Conservation (phyloP, 2,888 invertebrate genomes). For the Chironomus riparius region DNA sequence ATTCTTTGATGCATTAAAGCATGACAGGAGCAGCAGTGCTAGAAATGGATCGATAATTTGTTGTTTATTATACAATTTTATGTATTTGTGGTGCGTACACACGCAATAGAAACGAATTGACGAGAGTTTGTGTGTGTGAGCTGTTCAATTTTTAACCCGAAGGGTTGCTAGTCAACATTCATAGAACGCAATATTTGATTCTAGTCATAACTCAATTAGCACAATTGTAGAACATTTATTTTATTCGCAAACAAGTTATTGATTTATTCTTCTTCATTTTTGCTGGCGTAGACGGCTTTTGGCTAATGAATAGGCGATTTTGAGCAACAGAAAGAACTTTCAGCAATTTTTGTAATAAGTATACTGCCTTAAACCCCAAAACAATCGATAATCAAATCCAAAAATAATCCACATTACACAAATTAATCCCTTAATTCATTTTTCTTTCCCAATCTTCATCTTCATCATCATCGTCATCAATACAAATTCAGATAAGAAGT, state of each 20-base stretch:
- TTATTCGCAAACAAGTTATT: background rate
- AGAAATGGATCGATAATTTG: conserved; percentile 4
- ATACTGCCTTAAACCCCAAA: too few species aligned
- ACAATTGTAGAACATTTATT: background rate
- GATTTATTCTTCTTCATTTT: background rate
- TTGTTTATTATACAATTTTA: background rate
- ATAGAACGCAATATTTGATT: background rate
- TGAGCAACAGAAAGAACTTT: too few species aligned
- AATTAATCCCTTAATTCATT: too few species aligned
- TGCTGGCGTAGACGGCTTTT: background rate
- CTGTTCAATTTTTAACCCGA: background rate
- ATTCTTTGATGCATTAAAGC: conserved; percentile 23
- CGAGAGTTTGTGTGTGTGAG: background rate
- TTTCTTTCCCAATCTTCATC: too few species aligned
- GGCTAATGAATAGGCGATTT: too few species aligned
- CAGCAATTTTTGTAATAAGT: too few species aligned
- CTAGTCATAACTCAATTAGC: background rate
- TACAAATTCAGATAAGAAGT: too few species aligned
- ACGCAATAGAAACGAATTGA: background rate
- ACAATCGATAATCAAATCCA: too few species aligned
- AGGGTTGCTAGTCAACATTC: background rate
- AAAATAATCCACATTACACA: too few species aligned
- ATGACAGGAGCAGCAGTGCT: conserved; percentile 5
- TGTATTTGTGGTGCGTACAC: background rate
- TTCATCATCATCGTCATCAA: too few species aligned